Percentiles rank a stretch among this genome's conserved stretches.
These are phyloP conservation scores for Empidonax traillii DNA, from an alignment of 2,113 vertebrate genomes.

Conservation along the genomic window DNA sequence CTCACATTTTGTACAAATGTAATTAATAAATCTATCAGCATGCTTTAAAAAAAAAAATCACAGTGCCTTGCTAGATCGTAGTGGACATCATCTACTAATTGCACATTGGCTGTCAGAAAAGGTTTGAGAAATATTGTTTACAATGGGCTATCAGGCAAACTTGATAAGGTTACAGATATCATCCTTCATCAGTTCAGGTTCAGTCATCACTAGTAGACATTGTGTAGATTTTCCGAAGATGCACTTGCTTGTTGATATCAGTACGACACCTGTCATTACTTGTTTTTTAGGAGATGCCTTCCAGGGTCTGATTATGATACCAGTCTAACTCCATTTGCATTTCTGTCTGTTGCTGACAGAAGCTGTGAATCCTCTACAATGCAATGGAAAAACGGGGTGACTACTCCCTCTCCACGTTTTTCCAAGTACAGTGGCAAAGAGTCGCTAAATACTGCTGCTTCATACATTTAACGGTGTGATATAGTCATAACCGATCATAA, in stretches of 20 bases:
- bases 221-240: constrained; percentile 4
- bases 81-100: constrained; percentile 60
- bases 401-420: background rate
- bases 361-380: background rate
- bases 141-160: constrained; percentile 39
- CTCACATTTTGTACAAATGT: constrained; percentile 12
- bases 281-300: constrained; percentile 56
- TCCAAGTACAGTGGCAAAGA: background rate
- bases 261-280: constrained; percentile 54
- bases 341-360: constrained; percentile 25
- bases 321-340: constrained; percentile 17
- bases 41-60: constrained; percentile 29
- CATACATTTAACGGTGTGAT: background rate
- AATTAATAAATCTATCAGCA: constrained; percentile 51
- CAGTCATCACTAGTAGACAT: constrained; percentile 36
- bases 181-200: constrained; percentile 54
- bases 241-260: constrained; percentile 43
- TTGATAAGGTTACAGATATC: constrained; percentile 69
- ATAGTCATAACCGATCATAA: background rate
- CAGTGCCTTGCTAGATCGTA: constrained; percentile 46
- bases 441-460: background rate
- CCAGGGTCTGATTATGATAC: constrained; percentile 28
- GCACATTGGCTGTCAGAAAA: constrained; percentile 65
- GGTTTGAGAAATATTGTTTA: constrained; percentile 71
- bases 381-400: background rate